Conservation (phyloP, 2,888 invertebrate species). For the Macrostomum cliftonense region DNA sequence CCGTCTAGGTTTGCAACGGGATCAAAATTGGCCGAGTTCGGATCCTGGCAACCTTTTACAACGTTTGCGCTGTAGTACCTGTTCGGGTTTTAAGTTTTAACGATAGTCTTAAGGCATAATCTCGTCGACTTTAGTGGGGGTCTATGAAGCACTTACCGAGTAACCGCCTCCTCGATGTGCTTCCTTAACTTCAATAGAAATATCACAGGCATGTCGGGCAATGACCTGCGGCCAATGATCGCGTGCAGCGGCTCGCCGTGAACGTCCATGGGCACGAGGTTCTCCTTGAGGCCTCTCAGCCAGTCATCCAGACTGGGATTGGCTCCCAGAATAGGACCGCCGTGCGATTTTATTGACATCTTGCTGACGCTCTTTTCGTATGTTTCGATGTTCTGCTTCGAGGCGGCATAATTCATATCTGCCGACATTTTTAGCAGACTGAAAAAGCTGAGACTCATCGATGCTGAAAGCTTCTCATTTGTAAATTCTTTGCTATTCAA, state of each 20-base stretch:
- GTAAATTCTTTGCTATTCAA: constrained; percentile 6
- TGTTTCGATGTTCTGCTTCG: too few relatives aligned
- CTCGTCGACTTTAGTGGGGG: too few relatives aligned
- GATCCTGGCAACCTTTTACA: constrained; percentile 19
- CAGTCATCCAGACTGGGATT: constrained; percentile 18
- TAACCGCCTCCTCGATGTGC: constrained; percentile 16
- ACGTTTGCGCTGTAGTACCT: constrained; percentile 22
- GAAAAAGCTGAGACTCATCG: too few relatives aligned
- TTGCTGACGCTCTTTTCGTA: too few relatives aligned
- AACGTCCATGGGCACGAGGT: constrained; percentile 21
- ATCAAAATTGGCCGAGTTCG: constrained; percentile 20
- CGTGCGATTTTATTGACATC: constrained; percentile 4
- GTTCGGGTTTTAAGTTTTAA: constrained; percentile 1
- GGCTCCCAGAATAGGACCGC: constrained; percentile 17
- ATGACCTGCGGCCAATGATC: constrained; percentile 15
- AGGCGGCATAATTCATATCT: too few relatives aligned
- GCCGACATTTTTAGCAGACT: too few relatives aligned
- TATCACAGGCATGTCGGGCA: constrained; percentile 18
- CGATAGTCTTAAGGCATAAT: too few relatives aligned
- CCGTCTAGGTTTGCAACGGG: constrained; percentile 21
- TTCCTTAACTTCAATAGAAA: constrained; percentile 15
- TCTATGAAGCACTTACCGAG: too few relatives aligned
- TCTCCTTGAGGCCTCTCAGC: constrained; percentile 15
- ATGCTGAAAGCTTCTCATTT: too few relatives aligned
- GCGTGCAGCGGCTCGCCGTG: constrained; percentile 21